These are phyloP conservation scores for Aethina tumida DNA, from an alignment of 1,140 invertebrate species.

Conservation along the genomic window DNA sequence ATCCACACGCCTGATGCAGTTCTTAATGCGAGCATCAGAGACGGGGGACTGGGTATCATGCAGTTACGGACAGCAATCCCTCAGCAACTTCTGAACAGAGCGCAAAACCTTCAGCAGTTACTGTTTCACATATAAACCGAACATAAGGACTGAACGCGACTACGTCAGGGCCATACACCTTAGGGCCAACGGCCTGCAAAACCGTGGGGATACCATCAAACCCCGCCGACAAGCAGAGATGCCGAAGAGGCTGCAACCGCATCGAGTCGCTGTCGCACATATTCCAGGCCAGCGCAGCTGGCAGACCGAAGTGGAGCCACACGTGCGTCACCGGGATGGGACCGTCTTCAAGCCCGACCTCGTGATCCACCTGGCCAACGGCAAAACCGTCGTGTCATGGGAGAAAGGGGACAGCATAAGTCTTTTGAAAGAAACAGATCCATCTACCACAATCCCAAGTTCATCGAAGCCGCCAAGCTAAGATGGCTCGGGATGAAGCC, in stretches of 20 bases:
- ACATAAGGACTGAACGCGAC: conserved; percentile 10
- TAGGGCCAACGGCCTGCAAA: conserved; percentile 8
- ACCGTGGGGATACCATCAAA: conserved; percentile 5
- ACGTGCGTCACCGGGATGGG: conserved; percentile 7
- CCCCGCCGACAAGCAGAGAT: neutral
- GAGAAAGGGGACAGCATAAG: conserved; percentile 8
- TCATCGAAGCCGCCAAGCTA: conserved; percentile 9
- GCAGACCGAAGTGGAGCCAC: conserved; percentile 10
- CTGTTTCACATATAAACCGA: too few relatives aligned
- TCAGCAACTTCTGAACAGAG: too few relatives aligned
- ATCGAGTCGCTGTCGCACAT: conserved; percentile 17
- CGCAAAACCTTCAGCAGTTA: too few relatives aligned
- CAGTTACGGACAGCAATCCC: too few relatives aligned
- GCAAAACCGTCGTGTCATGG: conserved; percentile 11
- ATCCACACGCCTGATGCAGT: neutral
- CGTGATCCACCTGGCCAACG: neutral
- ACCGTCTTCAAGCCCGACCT: conserved; percentile 15
- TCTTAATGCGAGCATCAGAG: too few relatives aligned
- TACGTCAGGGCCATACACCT: conserved; percentile 13
- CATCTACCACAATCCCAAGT: conserved; percentile 11
- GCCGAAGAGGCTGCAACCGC: conserved; percentile 8
- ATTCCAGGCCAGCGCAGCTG: conserved; percentile 13
- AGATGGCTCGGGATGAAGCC: neutral
- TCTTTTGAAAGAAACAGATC: conserved; percentile 6
- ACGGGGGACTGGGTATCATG: too few relatives aligned